Evolutionary conservation across 2,888 invertebrate genomes (phyloP).

Genomic region (Idaea biselata): DNA sequence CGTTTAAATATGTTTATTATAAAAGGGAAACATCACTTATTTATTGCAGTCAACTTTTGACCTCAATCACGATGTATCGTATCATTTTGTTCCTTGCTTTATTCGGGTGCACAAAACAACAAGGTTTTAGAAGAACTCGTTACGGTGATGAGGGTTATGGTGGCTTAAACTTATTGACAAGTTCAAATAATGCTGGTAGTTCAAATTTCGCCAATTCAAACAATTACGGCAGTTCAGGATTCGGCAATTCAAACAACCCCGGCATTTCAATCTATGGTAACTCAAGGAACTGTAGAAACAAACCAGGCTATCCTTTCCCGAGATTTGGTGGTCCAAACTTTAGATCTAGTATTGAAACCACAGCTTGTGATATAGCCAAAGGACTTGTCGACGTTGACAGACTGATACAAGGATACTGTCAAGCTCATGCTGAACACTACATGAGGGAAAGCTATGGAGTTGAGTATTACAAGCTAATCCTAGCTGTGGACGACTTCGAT

Average conservation of each 20-base stretch:
- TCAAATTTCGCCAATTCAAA: neutral
- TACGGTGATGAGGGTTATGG: neutral
- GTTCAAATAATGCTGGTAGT: neutral
- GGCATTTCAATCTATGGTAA: neutral
- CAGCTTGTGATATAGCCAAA: neutral
- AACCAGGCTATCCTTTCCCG: neutral
- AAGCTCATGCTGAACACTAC: neutral
- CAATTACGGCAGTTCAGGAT: neutral
- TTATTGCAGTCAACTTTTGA: neutral
- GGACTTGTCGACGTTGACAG: neutral
- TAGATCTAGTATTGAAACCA: neutral
- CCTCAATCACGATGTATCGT: neutral
- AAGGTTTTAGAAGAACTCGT: neutral
- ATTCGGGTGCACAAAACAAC: neutral
- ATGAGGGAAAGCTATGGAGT: slow-evolving; percentile 2
- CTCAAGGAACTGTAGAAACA: neutral
- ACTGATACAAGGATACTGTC: slow-evolving; percentile 9
- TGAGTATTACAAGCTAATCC: slow-evolving; percentile 4
- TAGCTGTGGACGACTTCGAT: slow-evolving; percentile 7
- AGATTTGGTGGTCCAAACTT: neutral
- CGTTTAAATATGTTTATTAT: neutral
- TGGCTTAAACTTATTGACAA: neutral
- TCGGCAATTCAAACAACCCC: no score
- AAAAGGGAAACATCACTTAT: neutral
- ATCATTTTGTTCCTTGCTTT: neutral